Evolutionary conservation across 1,140 invertebrate species (phyloP), one percentile per base, ranked within the genome.

Genomic region (Cydia amplana): DNA sequence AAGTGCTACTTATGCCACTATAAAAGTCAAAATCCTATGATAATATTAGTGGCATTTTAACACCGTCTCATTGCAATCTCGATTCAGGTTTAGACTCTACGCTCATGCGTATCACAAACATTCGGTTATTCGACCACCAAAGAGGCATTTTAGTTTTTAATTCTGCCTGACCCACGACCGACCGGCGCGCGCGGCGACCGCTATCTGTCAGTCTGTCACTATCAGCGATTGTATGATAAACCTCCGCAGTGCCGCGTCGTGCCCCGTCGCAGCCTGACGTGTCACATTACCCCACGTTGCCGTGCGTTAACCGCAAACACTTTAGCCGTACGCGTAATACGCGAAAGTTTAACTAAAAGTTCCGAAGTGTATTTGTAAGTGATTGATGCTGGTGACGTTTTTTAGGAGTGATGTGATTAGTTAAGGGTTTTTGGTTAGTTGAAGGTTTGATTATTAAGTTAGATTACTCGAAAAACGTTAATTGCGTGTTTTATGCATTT

Each of bases 191-290:
- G 16, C 65, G 7, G 28, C 32, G 28, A 7, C 65, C 36, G 65
- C 65, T 43, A 40, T 40, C 65, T 70, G 65, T 20, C 32, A 70
- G 16, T 40, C 65, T 70, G 65, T 20, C 32, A 70, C 32, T 70
- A 70, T 70, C 65, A 70, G 65, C 32, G 65, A 67, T 67, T 23
- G 12, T 65, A 12, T 36, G 64, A 67, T 67, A 67, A 67, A 70
- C 65, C 25, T 36, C 28, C 64, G 32, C 65, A 70, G 65, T 70
- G 3, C 65, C 65, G 65, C 65, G 65, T 10, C n/a, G 32, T 10
- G 14, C 16, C 65, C n/a, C 65, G 65, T 10, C 28, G 16, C 65
- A 36, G 28, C 65, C 65, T 70, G 36, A 70, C 65, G 65, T 36
- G 5, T 46, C 0, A 12, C 43, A 3, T 60, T 60, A 12, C 55